Evolutionary conservation across 2,888 invertebrate genomes (phyloP).

Genomic region (Conus canariensis): DNA sequence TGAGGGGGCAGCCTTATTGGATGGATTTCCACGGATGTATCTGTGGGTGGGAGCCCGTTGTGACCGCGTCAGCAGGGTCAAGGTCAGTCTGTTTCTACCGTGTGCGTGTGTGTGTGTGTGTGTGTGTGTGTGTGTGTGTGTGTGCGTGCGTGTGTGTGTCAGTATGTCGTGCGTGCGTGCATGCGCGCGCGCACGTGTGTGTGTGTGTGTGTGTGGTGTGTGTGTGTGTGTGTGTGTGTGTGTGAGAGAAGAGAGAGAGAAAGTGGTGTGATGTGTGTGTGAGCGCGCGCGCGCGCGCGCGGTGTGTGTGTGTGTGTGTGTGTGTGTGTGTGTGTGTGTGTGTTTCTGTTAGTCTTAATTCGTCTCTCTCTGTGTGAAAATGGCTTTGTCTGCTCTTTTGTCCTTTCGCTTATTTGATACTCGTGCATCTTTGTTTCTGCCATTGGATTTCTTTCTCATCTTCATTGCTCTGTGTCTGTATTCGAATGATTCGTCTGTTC

Average conservation of each 20-base stretch:
- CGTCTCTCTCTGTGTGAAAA: too few relatives aligned
- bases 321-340: background rate
- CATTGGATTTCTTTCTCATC: too few relatives aligned
- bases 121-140: background rate
- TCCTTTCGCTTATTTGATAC: too few relatives aligned
- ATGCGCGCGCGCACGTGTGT: background rate
- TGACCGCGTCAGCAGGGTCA: conserved; percentile 58
- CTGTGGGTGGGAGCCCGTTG: conserved; percentile 66
- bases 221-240: too few relatives aligned
- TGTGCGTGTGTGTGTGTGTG: background rate
- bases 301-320: background rate
- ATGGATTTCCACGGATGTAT: conserved; percentile 68
- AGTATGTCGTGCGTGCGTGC: background rate
- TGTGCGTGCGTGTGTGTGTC: background rate
- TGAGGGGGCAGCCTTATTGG: conserved; percentile 60
- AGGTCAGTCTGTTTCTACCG: conserved; percentile 52
- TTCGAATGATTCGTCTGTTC: too few relatives aligned
- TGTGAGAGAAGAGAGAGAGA: too few relatives aligned
- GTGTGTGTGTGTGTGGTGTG: conserved; percentile 3
- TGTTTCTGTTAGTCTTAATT: too few relatives aligned
- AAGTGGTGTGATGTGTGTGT: too few relatives aligned
- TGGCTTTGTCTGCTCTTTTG: too few relatives aligned
- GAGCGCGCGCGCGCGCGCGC: too few relatives aligned
- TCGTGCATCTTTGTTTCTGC: too few relatives aligned
- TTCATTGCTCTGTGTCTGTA: too few relatives aligned